Evolutionary conservation across 2,888 invertebrate species (phyloP).

Genomic region (Phyllotreta cruciferae): DNA sequence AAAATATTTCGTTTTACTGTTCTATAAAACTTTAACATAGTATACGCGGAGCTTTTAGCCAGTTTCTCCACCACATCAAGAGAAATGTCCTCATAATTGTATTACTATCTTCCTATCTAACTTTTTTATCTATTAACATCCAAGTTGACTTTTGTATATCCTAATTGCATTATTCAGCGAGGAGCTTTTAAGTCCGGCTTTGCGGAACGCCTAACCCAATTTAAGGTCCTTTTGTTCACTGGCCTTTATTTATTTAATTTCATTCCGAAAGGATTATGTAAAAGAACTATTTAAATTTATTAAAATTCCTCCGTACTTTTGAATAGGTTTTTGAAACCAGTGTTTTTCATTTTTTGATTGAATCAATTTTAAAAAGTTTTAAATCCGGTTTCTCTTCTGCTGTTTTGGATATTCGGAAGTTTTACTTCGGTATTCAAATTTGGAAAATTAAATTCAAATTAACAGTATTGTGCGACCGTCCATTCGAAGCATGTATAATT

Average conservation of each 20-base stretch:
- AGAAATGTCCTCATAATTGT: conserved; percentile 55
- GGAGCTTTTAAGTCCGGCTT: conserved; percentile 47
- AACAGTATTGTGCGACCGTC: too few relatives aligned
- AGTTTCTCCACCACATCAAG: conserved; percentile 47
- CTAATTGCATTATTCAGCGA: conserved; percentile 56
- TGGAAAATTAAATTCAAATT: too few relatives aligned
- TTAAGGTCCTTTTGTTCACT: conserved; percentile 37
- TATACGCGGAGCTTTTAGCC: conserved; percentile 38
- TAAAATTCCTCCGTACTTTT: too few relatives aligned
- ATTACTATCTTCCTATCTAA: conserved; percentile 57
- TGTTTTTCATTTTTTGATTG: too few relatives aligned
- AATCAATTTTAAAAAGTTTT: too few relatives aligned
- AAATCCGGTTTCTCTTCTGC: too few relatives aligned
- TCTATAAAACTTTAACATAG: too few relatives aligned
- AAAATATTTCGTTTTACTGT: too few relatives aligned
- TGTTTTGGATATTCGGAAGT: too few relatives aligned
- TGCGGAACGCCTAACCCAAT: conserved; percentile 36
- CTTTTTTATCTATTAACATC: conserved; percentile 59
- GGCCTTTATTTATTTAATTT: conserved; percentile 39
- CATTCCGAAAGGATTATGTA: conserved; percentile 30
- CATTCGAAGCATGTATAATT: too few relatives aligned
- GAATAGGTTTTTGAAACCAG: too few relatives aligned
- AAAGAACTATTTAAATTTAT: conserved; percentile 13
- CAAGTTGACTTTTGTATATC: conserved; percentile 57
- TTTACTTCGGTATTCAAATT: too few relatives aligned